Percentiles rank a stretch among this genome's conserved stretches.
These are phyloP conservation scores for Alcis repandata DNA, from an alignment of 2,888 invertebrate genomes.

Conservation along the genomic window DNA sequence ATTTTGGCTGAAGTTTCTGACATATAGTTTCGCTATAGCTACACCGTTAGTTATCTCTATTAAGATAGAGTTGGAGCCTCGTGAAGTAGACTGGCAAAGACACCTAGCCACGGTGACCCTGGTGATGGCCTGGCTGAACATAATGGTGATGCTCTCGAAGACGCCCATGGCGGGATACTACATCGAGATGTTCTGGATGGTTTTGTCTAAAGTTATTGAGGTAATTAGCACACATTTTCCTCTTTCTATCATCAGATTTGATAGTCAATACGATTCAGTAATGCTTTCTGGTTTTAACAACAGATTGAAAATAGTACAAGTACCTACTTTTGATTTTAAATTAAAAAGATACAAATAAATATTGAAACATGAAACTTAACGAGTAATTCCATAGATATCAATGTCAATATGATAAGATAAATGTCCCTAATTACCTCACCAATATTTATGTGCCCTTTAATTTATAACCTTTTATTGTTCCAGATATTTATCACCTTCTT, in stretches of 20 bases:
- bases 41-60: background rate
- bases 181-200: conserved; percentile 86
- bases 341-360: too few relatives aligned
- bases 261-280: too few relatives aligned
- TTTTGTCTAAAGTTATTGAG: conserved; percentile 83
- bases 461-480: conserved; percentile 49
- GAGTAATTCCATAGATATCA: too few relatives aligned
- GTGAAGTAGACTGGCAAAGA: conserved; percentile 16
- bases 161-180: conserved; percentile 86
- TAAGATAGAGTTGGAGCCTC: background rate
- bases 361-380: too few relatives aligned
- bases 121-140: conserved; percentile 78
- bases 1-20: conserved; percentile 9
- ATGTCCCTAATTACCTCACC: too few relatives aligned
- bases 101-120: conserved; percentile 14
- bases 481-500: conserved; percentile 80
- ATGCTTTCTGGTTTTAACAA: too few relatives aligned
- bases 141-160: conserved; percentile 84
- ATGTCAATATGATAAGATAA: too few relatives aligned
- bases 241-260: too few relatives aligned
- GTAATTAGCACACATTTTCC: conserved; percentile 60
- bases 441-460: too few relatives aligned
- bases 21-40: background rate
- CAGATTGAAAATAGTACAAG: too few relatives aligned
- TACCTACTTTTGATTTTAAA: too few relatives aligned